Evolutionary conservation across 2,888 invertebrate genomes (phyloP).

Genomic region (Crioceris asparagi): DNA sequence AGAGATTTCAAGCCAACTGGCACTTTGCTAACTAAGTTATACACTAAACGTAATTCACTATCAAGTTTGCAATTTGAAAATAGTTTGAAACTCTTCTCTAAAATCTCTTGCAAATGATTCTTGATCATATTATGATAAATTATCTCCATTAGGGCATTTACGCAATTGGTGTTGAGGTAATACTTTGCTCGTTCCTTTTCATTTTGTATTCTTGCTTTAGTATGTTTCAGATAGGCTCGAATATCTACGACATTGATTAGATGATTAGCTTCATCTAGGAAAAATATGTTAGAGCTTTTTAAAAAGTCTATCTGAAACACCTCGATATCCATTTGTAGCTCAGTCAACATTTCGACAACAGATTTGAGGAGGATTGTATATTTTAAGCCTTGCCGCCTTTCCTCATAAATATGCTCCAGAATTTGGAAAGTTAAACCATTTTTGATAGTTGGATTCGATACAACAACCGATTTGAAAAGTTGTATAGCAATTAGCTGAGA

Average conservation of each 20-base stretch:
- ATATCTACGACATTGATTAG: conserved; percentile 82
- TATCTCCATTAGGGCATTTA: conserved; percentile 70
- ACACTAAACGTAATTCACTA: conserved; percentile 74
- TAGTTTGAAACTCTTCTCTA: conserved; percentile 80
- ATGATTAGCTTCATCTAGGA: conserved; percentile 79
- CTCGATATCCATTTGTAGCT: conserved; percentile 80
- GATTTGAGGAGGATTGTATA: conserved; percentile 84
- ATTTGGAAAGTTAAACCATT: conserved; percentile 80
- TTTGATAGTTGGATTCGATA: conserved; percentile 73
- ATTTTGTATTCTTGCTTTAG: conserved; percentile 74
- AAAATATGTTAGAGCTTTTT: conserved; percentile 77
- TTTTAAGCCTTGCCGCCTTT: conserved; percentile 78
- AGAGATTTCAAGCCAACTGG: conserved; percentile 79
- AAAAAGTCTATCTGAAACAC: conserved; percentile 80
- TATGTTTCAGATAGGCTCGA: conserved; percentile 61
- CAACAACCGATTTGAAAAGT: conserved; percentile 82
- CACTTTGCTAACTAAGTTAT: conserved; percentile 73
- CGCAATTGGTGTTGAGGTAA: conserved; percentile 73
- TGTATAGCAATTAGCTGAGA: conserved; percentile 90
- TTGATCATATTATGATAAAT: conserved; percentile 85
- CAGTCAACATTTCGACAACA: conserved; percentile 84
- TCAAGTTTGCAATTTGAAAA: conserved; percentile 68
- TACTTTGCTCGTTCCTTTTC: conserved; percentile 81
- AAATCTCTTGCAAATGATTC: conserved; percentile 73
- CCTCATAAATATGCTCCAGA: conserved; percentile 78